Conservation (phyloP, 2,797 vertebrate species). For the Coluber constrictor region DNA sequence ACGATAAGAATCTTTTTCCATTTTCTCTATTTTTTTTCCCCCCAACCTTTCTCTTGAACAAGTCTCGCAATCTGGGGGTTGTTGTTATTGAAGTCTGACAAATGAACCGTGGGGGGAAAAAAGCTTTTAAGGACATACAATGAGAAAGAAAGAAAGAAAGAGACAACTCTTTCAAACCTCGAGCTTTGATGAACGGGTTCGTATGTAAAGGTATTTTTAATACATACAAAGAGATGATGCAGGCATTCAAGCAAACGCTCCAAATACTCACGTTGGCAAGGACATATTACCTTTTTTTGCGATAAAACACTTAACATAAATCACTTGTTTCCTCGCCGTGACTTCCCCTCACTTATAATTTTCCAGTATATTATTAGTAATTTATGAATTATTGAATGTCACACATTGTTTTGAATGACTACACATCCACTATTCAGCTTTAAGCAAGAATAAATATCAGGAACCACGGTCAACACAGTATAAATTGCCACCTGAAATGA, state of each 20-base stretch:
- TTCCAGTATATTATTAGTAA: background rate
- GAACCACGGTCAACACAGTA: background rate
- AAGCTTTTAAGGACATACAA: conserved; percentile 25
- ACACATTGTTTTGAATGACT: background rate
- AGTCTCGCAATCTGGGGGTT: background rate
- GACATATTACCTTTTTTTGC: background rate
- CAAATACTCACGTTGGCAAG: background rate
- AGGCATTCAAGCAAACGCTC: background rate
- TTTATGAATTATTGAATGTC: background rate
- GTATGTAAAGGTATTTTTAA: conserved; percentile 27
- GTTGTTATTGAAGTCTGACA: background rate
- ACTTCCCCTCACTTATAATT: background rate
- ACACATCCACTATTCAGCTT: background rate
- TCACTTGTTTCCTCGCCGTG: background rate
- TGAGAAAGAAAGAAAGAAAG: conserved; percentile 13
- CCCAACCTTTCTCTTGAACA: background rate
- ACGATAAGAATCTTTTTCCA: conserved; percentile 9
- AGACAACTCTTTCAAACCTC: background rate
- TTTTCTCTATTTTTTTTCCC: background rate
- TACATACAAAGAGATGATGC: background rate
- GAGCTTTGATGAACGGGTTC: conserved; percentile 37
- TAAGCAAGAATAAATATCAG: background rate
- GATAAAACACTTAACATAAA: background rate
- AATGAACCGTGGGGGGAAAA: background rate
- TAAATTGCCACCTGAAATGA: background rate